phyloP scores from a whole-genome alignment of 1,140 invertebrate species.

The Wiebesia pumilae region DNA sequence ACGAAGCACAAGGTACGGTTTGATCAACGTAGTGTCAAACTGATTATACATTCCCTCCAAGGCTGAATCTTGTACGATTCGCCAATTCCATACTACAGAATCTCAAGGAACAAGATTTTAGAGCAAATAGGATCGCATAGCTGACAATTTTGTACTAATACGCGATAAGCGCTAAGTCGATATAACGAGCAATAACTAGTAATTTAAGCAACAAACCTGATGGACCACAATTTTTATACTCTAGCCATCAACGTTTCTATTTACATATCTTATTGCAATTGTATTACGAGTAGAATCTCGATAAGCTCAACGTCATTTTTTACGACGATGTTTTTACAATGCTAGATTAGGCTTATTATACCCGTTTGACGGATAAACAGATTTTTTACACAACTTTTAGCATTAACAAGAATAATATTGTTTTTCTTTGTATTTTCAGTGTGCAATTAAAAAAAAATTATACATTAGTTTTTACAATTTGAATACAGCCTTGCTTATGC shows the following conservation, averaged over 20 bases:
- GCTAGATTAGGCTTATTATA: conserved; percentile 45
- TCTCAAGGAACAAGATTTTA: conserved; percentile 39
- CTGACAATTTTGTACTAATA: conserved; percentile 44
- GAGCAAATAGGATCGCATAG: conserved; percentile 22
- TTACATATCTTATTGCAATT: conserved; percentile 42
- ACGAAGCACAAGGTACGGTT: not conserved
- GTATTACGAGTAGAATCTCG: conserved; percentile 45
- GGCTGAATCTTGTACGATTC: conserved; percentile 26
- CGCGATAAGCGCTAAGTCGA: conserved; percentile 16
- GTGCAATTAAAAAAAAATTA: conserved; percentile 35
- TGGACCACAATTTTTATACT: conserved; percentile 51
- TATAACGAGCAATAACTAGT: conserved; percentile 43
- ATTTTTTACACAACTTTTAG: conserved; percentile 24
- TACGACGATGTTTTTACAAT: conserved; percentile 43
- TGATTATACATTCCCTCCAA: conserved; percentile 51
- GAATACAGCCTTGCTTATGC: conserved; percentile 81
- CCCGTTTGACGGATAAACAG: conserved; percentile 29
- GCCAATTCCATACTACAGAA: conserved; percentile 36
- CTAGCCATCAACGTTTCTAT: conserved; percentile 42
- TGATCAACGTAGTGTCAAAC: conserved; percentile 6
- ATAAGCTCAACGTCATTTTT: conserved; percentile 47
- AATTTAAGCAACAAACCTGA: conserved; percentile 47
- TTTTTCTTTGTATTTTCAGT: conserved; percentile 44
- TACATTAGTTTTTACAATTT: conserved; percentile 78
- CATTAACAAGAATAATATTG: conserved; percentile 38